Evolutionary conservation across 2,888 invertebrate species (phyloP).

Genomic region (Eudemis profundana): DNA sequence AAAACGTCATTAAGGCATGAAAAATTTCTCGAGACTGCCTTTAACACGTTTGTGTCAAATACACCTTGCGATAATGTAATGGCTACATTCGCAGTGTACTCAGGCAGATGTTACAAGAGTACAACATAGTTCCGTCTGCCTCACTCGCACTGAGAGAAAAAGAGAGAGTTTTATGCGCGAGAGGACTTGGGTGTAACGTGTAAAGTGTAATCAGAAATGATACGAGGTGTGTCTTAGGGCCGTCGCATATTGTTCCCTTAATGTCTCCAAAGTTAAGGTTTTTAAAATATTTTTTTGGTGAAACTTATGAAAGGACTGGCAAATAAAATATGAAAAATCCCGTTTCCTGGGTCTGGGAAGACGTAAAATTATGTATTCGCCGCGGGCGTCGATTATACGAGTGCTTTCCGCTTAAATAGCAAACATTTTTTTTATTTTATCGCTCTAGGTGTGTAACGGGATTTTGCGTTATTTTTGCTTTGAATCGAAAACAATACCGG

Average conservation of each 20-base stretch:
- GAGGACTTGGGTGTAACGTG: conserved; percentile 4
- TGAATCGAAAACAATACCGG: too few species aligned
- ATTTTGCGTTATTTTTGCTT: too few species aligned
- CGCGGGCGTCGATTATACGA: too few species aligned
- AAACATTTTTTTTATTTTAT: too few species aligned
- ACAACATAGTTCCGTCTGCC: conserved; percentile 5
- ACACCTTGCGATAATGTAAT: conserved; percentile 34
- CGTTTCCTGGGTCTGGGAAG: too few species aligned
- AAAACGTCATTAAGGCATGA: conserved; percentile 33
- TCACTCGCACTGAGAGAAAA: conserved; percentile 2
- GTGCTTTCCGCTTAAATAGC: too few species aligned
- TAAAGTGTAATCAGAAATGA: conserved; percentile 17
- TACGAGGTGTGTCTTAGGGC: conserved; percentile 6
- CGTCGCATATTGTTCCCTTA: conserved; percentile 11
- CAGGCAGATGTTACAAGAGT: conserved; percentile 18
- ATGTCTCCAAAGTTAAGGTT: too few species aligned
- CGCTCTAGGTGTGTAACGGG: too few species aligned
- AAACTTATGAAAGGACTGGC: too few species aligned
- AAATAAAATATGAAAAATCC: too few species aligned
- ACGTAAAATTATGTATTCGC: too few species aligned
- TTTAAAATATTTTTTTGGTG: too few species aligned
- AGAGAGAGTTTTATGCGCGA: conserved; percentile 9
- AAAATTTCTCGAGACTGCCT: conserved; percentile 24
- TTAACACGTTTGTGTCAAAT: conserved; percentile 33
- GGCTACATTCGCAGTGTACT: conserved; percentile 21